Evolutionary conservation across 1,140 invertebrate genomes (phyloP), one percentile per base, ranked within the genome.

Genomic region (Aphelinus atriplicis): DNA sequence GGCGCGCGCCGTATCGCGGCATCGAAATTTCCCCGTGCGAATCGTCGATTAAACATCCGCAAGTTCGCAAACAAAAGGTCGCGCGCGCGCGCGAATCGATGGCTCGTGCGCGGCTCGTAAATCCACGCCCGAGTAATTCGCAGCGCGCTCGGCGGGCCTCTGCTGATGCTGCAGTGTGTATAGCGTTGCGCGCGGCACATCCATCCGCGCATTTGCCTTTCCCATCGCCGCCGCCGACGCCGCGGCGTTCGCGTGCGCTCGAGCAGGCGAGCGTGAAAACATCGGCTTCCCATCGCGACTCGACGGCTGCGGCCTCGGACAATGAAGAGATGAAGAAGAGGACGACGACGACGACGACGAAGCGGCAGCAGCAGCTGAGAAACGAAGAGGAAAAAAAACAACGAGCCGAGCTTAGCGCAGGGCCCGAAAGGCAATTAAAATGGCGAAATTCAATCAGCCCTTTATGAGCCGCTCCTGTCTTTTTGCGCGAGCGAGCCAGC

Each of bases 401-500:
- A 55, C 5, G 53, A 5, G 10, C 10, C 53, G 53, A 55, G 53
- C 53, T 7, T 5, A 7, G 53, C 53, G 53, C 53, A 10, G 5
- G 53, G 53, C 64, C 63, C 73, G 62, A 76, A 76, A 76, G 51
- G 68, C 67, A 76, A 76, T 71, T 71, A 76, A 76, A 76, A 50
- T 76, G 58, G 63, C 68, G 68, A 76, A 76, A 76, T 76, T 76
- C 74, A 76, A 76, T 76, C 74, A 76, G 63, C 51, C 71, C 71
- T 65, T 66, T 60, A 73, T 66, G 71, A 74, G 51, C 72, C 51
- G 51, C 4, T 53, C 51, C 51, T 9, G 51, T 53, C 51, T 53
- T 53, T 9, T 53, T 53, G 26, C 26, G 26, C 26, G 26, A 26
- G 26, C 26, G 26, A 26, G 26, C 26, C 26, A 26, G 26, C 26